Conservation (phyloP, 2,888 invertebrate species). For the Prosopocoilus inquinatus region DNA sequence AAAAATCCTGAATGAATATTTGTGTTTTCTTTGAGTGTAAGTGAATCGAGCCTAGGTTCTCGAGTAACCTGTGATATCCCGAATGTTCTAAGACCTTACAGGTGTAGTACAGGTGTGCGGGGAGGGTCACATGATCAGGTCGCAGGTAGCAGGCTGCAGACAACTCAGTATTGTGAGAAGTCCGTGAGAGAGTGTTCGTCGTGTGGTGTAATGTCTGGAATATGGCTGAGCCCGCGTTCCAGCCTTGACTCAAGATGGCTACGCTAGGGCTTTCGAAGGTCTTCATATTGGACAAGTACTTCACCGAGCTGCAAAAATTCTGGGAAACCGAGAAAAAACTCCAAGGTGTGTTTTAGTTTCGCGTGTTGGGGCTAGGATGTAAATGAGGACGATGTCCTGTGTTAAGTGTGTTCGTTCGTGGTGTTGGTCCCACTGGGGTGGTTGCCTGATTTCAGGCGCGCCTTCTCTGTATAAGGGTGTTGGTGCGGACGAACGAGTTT, state of each 20-base stretch:
- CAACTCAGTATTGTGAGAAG: conserved; percentile 19
- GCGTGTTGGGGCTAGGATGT: not conserved
- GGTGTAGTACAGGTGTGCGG: conserved; percentile 45
- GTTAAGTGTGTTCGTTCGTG: conserved; percentile 13
- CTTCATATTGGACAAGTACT: conserved; percentile 96
- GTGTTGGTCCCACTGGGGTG: conserved; percentile 13
- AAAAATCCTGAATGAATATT: conserved; percentile 16
- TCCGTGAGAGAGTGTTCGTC: conserved; percentile 24
- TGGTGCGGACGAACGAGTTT: conserved; percentile 6
- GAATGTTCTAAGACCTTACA: conserved; percentile 34
- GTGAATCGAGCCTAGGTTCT: conserved; percentile 19
- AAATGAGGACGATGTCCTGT: conserved; percentile 3
- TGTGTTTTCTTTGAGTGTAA: conserved; percentile 7
- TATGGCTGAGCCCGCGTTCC: conserved; percentile 40
- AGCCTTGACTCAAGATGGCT: conserved; percentile 67
- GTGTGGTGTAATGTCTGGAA: conserved; percentile 40
- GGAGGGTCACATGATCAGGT: conserved; percentile 43
- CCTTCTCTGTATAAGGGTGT: conserved; percentile 7
- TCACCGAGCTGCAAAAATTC: conserved; percentile 94
- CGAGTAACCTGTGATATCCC: conserved; percentile 29
- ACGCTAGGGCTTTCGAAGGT: conserved; percentile 95
- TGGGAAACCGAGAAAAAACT: conserved; percentile 96
- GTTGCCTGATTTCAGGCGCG: conserved; percentile 13
- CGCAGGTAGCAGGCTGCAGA: conserved; percentile 25
- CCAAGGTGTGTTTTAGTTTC: conserved; percentile 68